Evolutionary conservation across 1,140 invertebrate species (phyloP).

Genomic region (Lucilia cuprina): DNA sequence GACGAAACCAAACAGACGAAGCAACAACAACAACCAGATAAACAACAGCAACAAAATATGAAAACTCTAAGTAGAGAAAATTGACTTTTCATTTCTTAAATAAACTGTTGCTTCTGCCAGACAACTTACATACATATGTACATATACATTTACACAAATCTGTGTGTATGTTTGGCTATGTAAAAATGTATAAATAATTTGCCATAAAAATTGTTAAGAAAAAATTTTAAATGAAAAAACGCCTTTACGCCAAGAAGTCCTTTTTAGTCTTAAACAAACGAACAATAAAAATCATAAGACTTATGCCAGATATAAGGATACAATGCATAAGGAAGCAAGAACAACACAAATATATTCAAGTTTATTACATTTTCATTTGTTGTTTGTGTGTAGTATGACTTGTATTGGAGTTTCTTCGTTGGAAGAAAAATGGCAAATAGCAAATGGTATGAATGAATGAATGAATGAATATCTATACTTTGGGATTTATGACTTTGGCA

Average conservation of each 20-base stretch:
- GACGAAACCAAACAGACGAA: background rate
- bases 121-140: background rate
- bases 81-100: slow-evolving; percentile 15
- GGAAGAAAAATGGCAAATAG: background rate
- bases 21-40: background rate
- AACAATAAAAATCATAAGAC: background rate
- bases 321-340: background rate
- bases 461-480: background rate
- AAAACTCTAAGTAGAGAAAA: background rate
- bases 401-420: background rate
- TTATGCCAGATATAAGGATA: background rate
- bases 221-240: background rate
- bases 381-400: background rate
- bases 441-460: background rate
- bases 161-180: background rate
- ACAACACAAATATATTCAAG: background rate
- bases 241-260: background rate
- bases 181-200: slow-evolving; percentile 10
- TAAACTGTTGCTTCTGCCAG: slow-evolving; percentile 5
- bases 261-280: background rate
- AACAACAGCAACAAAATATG: background rate
- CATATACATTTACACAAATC: background rate
- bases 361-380: background rate
- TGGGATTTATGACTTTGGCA: slow-evolving; percentile 10
- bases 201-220: background rate